Conservation (phyloP, 2,113 vertebrate species). For the Prolemur simus region DNA sequence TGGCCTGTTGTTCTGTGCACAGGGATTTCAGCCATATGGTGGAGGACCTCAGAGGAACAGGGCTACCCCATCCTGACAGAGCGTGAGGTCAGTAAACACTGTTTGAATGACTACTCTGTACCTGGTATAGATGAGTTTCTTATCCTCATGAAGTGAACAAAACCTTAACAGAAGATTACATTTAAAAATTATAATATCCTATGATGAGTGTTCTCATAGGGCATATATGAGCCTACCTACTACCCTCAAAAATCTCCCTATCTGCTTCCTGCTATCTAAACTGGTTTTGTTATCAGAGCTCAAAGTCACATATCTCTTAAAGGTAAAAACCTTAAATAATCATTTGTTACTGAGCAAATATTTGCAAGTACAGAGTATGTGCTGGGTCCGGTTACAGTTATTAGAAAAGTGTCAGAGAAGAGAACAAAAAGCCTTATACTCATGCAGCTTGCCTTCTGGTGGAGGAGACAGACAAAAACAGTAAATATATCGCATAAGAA, state of each 20-base stretch:
- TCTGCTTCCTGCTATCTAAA: background rate
- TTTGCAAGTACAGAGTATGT: background rate
- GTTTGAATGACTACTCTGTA: background rate
- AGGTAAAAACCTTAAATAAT: background rate
- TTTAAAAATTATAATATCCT: background rate
- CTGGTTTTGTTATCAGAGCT: background rate
- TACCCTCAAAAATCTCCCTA: background rate
- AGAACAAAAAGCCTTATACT: background rate
- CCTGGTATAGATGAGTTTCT: background rate
- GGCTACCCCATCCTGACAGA: background rate
- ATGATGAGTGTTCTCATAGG: background rate
- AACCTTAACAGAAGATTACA: background rate
- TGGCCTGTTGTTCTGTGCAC: background rate
- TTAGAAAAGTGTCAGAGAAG: background rate
- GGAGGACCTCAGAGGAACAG: no score
- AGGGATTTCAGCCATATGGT: background rate
- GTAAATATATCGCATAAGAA: accelerated
- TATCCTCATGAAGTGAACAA: background rate
- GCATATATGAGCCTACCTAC: background rate
- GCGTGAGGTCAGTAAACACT: background rate
- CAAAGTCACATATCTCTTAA: background rate
- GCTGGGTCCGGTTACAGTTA: background rate
- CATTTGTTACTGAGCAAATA: background rate
- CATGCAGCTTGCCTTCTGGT: background rate
- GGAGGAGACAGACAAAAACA: background rate